Evolutionary conservation across 1,140 invertebrate species (phyloP), one percentile per base, ranked within the genome.

Genomic region (Contarinia nasturtii): DNA sequence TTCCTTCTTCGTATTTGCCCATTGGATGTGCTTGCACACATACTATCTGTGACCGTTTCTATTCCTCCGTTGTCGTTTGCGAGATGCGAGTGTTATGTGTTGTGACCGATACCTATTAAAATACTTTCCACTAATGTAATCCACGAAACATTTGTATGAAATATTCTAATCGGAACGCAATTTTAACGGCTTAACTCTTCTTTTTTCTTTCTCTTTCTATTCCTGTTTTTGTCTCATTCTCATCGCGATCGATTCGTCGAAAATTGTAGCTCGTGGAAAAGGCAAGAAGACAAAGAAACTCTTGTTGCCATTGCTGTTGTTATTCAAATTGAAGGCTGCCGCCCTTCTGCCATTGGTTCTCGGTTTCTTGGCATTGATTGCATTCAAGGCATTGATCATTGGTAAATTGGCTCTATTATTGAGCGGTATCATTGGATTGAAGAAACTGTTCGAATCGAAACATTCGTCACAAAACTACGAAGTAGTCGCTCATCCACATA

Each of bases 341-440:
- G 75, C 78, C 17, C 69, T 86, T 21, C 76, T 84, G 53, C 82
- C 82, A 17, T 66, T 86, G 48, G 75, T 77, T 50, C 69, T 87
- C 12, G 83, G 81, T 50, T 79, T 74, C 56, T 71, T 86, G 46
- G 83, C 80, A 8, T 68, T 86, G n/a, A 68, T 85, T 27, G 82
- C 82, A 7, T 78, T 85, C 68, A 87, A 87, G 67, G 84, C 84
- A 15, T 68, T 87, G 45, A 67, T 86, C 42, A 72, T 86, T 52
- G 81, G 81, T 59, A 87, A 87, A 66, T 71, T 86, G 49, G 79
- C 83, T 8, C 70, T 87, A 8, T 71, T 85, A 38, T 71, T 86
- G 46, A 76, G 80, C 50, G 73, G 71, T 51, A 74, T 86, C 51
- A 78, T 86, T 52, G 81, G 76, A 5, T 63, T 86, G 50, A 83